A percentile compares a stretch with the other conserved stretches of the same genome.
These are phyloP conservation scores for Fragum fragum DNA, from an alignment of 2,888 invertebrate species.

Conservation along the genomic window DNA sequence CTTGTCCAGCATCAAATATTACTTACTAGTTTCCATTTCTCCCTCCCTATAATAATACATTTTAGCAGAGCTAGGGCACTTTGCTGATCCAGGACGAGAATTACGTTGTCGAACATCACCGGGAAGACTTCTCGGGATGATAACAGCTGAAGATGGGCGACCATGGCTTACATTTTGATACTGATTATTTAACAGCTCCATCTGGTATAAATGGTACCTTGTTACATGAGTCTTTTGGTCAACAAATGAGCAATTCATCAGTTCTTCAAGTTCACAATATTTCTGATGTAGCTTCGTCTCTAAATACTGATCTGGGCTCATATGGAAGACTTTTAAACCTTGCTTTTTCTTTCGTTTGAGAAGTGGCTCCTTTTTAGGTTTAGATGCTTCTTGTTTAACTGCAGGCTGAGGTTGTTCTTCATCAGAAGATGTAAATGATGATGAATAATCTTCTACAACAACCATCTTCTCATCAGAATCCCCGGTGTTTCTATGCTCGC, in stretches of 20 bases:
- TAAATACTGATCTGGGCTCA: slow-evolving; percentile 70
- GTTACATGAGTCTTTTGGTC: slow-evolving; percentile 69
- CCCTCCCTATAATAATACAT: slow-evolving; percentile 18
- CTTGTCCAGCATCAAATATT: no score
- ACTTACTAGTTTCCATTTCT: slow-evolving; percentile 24
- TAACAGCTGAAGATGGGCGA: slow-evolving; percentile 64
- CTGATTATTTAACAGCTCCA: slow-evolving; percentile 73
- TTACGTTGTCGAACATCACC: slow-evolving; percentile 54
- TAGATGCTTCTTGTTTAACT: slow-evolving; percentile 48
- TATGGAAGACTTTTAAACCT: slow-evolving; percentile 69
- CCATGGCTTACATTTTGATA: slow-evolving; percentile 73
- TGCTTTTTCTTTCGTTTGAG: slow-evolving; percentile 65
- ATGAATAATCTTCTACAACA: slow-evolving; percentile 62
- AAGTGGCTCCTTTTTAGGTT: slow-evolving; percentile 48
- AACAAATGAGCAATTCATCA: slow-evolving; percentile 71
- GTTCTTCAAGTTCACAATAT: slow-evolving; percentile 75
- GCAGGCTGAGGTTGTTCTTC: slow-evolving; percentile 45
- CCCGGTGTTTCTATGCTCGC: slow-evolving; percentile 29
- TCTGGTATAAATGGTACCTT: slow-evolving; percentile 73
- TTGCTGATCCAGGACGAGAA: slow-evolving; percentile 1
- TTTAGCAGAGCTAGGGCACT: slow-evolving; percentile 21
- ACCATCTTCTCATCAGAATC: slow-evolving; percentile 50
- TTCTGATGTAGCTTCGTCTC: slow-evolving; percentile 78
- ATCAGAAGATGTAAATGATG: slow-evolving; percentile 45
- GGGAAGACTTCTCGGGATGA: slow-evolving; percentile 73